Conservation (phyloP, 2,113 vertebrate species). For the Poeciliopsis prolifica region DNA sequence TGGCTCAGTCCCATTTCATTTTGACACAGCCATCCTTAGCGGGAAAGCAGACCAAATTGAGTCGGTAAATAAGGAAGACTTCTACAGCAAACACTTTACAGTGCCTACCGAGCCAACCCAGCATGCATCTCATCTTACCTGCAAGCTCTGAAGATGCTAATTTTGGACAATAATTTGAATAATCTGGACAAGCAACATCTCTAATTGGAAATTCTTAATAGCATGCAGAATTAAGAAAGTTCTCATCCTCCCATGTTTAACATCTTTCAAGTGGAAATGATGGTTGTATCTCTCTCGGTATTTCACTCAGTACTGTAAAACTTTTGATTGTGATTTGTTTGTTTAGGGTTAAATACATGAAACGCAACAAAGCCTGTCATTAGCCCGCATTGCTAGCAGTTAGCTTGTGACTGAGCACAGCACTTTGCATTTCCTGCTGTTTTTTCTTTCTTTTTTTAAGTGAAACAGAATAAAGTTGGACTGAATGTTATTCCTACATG, state of each 20-base stretch:
- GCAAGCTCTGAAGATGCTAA: not conserved
- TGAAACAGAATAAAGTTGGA: not conserved
- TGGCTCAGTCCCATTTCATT: not conserved
- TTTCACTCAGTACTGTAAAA: not conserved
- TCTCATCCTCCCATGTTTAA: not conserved
- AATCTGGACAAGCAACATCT: not conserved
- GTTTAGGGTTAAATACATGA: not conserved
- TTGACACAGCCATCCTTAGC: not conserved
- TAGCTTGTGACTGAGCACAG: not conserved
- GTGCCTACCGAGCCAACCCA: not conserved
- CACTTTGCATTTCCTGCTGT: not conserved
- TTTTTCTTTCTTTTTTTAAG: not conserved
- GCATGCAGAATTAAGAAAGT: not conserved
- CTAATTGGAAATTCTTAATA: too few species aligned
- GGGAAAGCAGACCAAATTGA: not conserved
- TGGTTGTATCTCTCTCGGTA: not conserved
- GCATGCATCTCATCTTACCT: constrained; percentile 15
- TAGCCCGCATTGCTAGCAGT: not conserved
- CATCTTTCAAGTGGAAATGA: not conserved
- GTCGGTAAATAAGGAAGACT: too few species aligned
- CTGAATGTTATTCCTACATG: not conserved
- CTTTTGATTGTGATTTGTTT: not conserved
- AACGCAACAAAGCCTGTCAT: not conserved
- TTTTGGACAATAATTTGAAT: too few species aligned
- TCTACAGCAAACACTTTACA: too few species aligned